Percentiles rank a stretch among this genome's conserved stretches.
These are phyloP conservation scores for Dilophus febrilis DNA, from an alignment of 2,888 invertebrate genomes.

Conservation along the genomic window DNA sequence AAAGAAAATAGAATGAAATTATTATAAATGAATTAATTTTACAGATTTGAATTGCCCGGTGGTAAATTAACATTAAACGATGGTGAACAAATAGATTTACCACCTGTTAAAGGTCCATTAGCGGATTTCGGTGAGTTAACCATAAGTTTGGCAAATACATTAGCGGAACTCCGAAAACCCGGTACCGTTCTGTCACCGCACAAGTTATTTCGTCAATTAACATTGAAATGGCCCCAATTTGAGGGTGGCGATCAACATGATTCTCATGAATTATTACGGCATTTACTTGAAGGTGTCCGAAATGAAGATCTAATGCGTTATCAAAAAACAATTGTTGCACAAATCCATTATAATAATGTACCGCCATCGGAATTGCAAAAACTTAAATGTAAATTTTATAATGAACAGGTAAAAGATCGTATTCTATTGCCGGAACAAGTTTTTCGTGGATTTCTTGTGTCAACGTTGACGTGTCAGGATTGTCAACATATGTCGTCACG, in stretches of 20 bases:
- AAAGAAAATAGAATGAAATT: too few relatives aligned
- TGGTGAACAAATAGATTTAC: conserved; percentile 38
- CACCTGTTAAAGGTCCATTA: conserved; percentile 46
- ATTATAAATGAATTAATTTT: too few relatives aligned
- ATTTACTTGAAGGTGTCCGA: conserved; percentile 73
- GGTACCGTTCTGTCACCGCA: conserved; percentile 49
- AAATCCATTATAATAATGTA: conserved; percentile 54
- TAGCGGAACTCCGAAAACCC: conserved; percentile 45
- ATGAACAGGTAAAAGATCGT: conserved; percentile 60
- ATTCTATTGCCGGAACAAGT: conserved; percentile 67
- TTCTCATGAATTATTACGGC: conserved; percentile 83
- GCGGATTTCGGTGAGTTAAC: conserved; percentile 54
- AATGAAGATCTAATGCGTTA: conserved; percentile 63
- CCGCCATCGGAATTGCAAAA: conserved; percentile 33
- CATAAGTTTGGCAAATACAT: conserved; percentile 46
- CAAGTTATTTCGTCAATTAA: conserved; percentile 44
- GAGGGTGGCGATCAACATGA: conserved; percentile 93
- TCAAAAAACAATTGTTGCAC: conserved; percentile 60
- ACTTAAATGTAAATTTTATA: conserved; percentile 65
- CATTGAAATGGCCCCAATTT: conserved; percentile 62
- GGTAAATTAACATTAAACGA: conserved; percentile 40
- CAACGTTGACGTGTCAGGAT: conserved; percentile 74
- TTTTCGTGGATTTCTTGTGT: conserved; percentile 84
- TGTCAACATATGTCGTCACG: conserved; percentile 75
- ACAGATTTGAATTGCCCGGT: conserved; percentile 51